A percentile compares a stretch with the other conserved stretches of the same genome.
Conservation (phyloP, 2,113 vertebrate genomes). For the Macrotis lagotis region DNA sequence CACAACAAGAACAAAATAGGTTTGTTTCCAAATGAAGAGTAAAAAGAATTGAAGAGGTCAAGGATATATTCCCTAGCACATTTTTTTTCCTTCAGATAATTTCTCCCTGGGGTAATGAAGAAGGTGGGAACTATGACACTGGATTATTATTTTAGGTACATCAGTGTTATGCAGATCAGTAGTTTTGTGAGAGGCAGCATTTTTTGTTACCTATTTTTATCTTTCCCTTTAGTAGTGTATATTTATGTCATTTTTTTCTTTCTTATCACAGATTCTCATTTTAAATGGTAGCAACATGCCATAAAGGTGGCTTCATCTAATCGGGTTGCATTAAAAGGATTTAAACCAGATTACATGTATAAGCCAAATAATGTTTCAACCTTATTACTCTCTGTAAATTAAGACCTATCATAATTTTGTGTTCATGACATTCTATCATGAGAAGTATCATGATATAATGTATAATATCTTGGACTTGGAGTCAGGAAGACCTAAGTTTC, state of each 20-base stretch:
- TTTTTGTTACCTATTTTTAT: neutral
- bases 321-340: neutral
- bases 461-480: neutral
- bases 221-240: neutral
- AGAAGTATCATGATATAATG: neutral
- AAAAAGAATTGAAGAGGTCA: neutral
- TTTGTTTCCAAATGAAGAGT: neutral
- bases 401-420: neutral
- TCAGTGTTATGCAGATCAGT: neutral
- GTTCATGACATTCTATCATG: neutral
- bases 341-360: neutral
- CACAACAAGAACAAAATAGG: neutral
- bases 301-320: neutral
- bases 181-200: neutral
- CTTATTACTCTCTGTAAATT: neutral
- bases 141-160: neutral
- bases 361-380: neutral
- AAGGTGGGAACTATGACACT: neutral
- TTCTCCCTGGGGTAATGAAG: slow-evolving; percentile 26
- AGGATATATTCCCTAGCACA: slow-evolving; percentile 5
- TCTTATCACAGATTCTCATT: neutral
- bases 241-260: neutral
- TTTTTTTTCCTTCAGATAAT: slow-evolving; percentile 39
- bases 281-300: neutral
- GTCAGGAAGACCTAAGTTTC: neutral